A percentile compares a stretch with the other conserved stretches of the same genome.
phyloP scores from a whole-genome alignment of 2,797 vertebrate species.

The Stomatorhinus walkeri region DNA sequence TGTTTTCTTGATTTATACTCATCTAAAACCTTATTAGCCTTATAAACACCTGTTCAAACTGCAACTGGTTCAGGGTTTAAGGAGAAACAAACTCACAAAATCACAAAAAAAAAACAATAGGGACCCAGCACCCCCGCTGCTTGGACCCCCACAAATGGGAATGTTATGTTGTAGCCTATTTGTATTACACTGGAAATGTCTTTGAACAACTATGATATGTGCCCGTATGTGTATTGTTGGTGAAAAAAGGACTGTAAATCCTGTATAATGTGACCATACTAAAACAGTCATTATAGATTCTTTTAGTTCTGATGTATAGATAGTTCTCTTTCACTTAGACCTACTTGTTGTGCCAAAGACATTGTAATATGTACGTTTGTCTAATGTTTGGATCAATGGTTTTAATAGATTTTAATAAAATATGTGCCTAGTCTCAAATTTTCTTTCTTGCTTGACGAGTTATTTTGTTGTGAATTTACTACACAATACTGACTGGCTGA shows the following conservation, averaged over 20 bases:
- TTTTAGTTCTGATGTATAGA: conserved; percentile 4
- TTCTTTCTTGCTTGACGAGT: background rate
- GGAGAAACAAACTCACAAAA: background rate
- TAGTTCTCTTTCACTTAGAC: background rate
- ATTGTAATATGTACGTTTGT: background rate
- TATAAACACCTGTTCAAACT: background rate
- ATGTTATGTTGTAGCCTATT: background rate
- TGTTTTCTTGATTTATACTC: background rate
- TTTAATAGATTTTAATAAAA: background rate
- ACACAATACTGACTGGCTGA: background rate
- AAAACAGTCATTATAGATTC: background rate
- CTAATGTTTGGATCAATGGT: background rate
- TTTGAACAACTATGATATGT: background rate
- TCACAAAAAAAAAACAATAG: background rate
- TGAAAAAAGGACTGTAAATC: background rate
- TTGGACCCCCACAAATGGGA: background rate
- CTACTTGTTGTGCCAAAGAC: conserved; percentile 5
- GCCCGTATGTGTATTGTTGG: background rate
- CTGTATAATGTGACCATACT: background rate
- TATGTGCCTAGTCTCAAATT: background rate
- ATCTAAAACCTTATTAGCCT: background rate
- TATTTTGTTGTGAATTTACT: background rate
- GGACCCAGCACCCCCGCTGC: background rate
- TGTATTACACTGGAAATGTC: background rate
- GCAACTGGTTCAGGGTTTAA: background rate